Evolutionary conservation across 2,888 invertebrate species (phyloP), one percentile per base, ranked within the genome.

Genomic region (Tenthredo livida): DNA sequence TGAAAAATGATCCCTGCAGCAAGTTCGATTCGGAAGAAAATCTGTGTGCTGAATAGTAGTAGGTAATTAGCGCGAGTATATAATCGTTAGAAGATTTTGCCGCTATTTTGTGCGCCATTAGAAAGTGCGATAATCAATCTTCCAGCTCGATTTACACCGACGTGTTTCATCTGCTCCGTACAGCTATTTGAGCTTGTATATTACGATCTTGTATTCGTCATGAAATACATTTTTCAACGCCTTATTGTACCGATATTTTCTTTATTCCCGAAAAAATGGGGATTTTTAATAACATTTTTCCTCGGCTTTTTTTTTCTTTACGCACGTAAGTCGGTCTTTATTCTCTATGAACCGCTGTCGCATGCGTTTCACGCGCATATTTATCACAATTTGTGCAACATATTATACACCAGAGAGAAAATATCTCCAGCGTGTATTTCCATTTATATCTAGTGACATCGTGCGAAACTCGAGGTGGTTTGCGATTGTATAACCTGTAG

Each of bases 381-480:
- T 25, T 80, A 40, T 80, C 80, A 80, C 80, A 50, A 80, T 80
- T 61, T 40, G 21, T 29, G 12, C 15, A 29, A 37, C 58, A 78
- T 10, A 40, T n/a, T n/a, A n/a, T n/a, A n/a, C n/a, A n/a, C n/a
- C 1, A 29, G 78, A 80, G 58, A 21, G 40, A 21, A 80, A 21
- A 61, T 10, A 61, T 80, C 15, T 61, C 25, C 21, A 15, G 37
- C 40, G 80, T 54, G 54, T 61, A 80, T 80, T 58, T 80, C 40
- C 80, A 80, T 80, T 80, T 80, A 80, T 37, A 40, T 37, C 33
- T 12, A 15, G 61, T 12, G 61, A 80, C 37, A 61, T 17, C 58
- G 80, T 40, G 80, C 61, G 40, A 80, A 80, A 37, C 80, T 80
- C 80, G 58, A 40, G 37, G 61, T 80, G 78, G 40, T 15, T 54